Percentiles rank a stretch among this genome's conserved stretches.
phyloP scores from a whole-genome alignment of 2,888 invertebrate species.

The Spodoptera exigua region DNA sequence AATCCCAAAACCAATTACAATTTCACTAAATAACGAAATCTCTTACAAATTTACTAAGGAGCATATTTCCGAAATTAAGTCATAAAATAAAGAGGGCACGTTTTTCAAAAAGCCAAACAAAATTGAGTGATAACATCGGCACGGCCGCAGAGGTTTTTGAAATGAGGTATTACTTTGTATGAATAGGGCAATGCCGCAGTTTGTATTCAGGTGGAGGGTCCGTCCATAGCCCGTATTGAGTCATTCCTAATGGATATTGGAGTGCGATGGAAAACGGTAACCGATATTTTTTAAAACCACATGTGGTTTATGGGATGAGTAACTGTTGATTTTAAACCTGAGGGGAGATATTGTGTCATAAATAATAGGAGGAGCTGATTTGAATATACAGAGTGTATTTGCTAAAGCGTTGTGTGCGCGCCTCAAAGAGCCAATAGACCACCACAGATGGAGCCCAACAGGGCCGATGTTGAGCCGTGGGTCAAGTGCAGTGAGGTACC shows the following conservation, averaged over 20 bases:
- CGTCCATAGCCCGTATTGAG: constrained; percentile 75
- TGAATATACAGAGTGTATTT: constrained; percentile 34
- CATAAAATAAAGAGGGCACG: constrained; percentile 59
- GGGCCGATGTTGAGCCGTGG: too few species aligned
- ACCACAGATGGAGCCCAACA: too few species aligned
- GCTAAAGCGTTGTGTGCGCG: constrained; percentile 5
- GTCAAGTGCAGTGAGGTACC: too few species aligned
- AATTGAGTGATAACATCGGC: constrained; percentile 73
- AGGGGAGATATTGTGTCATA: constrained; percentile 43
- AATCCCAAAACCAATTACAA: not conserved
- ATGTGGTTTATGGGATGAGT: constrained; percentile 60
- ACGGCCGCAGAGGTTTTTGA: constrained; percentile 69
- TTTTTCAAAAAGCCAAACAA: constrained; percentile 64
- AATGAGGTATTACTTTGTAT: constrained; percentile 77
- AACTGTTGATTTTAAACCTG: constrained; percentile 52
- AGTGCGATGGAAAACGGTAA: constrained; percentile 49
- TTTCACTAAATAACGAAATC: constrained; percentile 12
- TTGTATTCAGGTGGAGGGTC: constrained; percentile 76
- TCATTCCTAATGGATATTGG: constrained; percentile 74
- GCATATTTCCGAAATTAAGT: constrained; percentile 46
- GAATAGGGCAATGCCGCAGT: constrained; percentile 71
- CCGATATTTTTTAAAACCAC: constrained; percentile 60
- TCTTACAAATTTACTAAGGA: constrained; percentile 6
- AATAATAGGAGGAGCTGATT: constrained; percentile 31
- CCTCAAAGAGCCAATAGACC: too few species aligned